Base-by-base conservation (phyloP, 2,888 invertebrate species). In the Alviniconcha strummeri region DNA sequence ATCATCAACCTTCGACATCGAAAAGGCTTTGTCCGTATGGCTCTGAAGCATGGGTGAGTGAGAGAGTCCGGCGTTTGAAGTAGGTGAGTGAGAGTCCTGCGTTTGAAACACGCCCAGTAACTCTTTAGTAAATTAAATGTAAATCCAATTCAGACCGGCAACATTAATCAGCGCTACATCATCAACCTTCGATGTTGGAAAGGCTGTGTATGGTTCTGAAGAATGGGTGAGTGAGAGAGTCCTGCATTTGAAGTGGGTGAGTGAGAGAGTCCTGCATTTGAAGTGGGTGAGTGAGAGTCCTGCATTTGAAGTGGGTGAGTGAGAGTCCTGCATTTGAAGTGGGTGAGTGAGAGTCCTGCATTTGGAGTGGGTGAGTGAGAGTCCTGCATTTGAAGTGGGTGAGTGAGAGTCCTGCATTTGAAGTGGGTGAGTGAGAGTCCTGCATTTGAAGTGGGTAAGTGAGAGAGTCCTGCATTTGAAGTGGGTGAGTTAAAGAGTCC, bases 1-100 rank as follows among this genome's bases (percentile, higher is more conserved):
- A 89, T 87, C 57, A 88, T 94, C 9, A 91, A 89, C 17, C 85
- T 93, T 5, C 90, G 89, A 67, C 88, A 90, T 56, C 87, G 93
- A 57, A 93, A 93, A 87, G 94, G 94, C 13, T 93, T 93, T 84
- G 88, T 93, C 67, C 91, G 91, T 84, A 86, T 93, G 86, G 93
- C 93, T 5, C 80, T 93, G 8, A 88, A 86, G 84, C 88, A 91
- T 84, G 93, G 93, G 93, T 93, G 17, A 69, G 82, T 77, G 56
- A 56, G 2, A 5, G 56, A 13, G 7, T 11, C 17, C 0, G 3
- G 17, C 8, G n/a, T 71, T n/a, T 71, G 60, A 11, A 13, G 8
- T 8, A 1, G 9, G 60, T 60, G 60, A 60, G 60, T 60, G 60
- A 60, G 36, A 36, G 36, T 36, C 36, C 36, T 36, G 36, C 36